Conservation (phyloP, 2,797 vertebrate species). For the Microhierax caerulescens region DNA sequence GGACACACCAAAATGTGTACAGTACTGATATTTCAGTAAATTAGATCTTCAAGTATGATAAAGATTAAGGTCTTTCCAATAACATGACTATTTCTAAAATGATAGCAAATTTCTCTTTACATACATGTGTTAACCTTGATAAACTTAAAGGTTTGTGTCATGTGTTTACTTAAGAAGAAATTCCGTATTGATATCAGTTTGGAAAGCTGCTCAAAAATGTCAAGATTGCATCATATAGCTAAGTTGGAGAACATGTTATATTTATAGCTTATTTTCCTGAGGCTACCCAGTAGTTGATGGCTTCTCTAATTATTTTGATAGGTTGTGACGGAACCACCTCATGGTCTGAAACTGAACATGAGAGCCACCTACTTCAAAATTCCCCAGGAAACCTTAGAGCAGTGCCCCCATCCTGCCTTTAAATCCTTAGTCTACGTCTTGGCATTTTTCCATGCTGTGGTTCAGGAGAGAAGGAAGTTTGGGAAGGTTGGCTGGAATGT, state of each 20-base stretch:
- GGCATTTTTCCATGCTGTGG: conserved; percentile 95
- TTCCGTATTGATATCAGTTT: neutral
- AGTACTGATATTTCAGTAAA: neutral
- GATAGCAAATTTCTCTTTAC: neutral
- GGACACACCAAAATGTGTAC: neutral
- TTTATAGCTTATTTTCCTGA: neutral
- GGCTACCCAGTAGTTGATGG: neutral
- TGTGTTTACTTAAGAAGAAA: neutral
- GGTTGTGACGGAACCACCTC: conserved; percentile 96
- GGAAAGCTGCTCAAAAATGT: neutral
- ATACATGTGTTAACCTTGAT: neutral
- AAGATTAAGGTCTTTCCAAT: neutral
- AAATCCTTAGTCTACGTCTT: conserved; percentile 89
- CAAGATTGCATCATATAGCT: neutral
- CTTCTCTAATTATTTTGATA: conserved; percentile 44
- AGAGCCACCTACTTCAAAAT: conserved; percentile 93
- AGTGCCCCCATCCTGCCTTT: conserved; percentile 87
- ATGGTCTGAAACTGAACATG: conserved; percentile 94
- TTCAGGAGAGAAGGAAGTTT: conserved; percentile 95
- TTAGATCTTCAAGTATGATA: neutral
- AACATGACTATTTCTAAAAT: neutral
- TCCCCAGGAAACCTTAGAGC: conserved; percentile 76
- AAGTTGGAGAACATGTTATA: neutral
- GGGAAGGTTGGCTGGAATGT: conserved; percentile 98
- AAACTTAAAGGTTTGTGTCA: neutral